Evolutionary conservation across 2,797 vertebrate species (phyloP).

Genomic region (Pantherophis vulpinus): DNA sequence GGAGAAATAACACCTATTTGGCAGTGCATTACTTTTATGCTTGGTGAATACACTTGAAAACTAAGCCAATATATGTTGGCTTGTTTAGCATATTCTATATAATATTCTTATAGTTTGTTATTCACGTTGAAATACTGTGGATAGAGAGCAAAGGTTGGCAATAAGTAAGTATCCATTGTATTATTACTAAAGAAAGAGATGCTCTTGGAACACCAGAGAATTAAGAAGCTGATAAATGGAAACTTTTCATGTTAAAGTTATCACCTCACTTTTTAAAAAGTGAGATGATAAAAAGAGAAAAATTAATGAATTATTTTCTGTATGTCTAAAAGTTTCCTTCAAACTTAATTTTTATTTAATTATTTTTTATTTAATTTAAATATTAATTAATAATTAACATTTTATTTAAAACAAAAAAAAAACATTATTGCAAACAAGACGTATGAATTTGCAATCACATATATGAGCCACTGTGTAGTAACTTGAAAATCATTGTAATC

Average conservation of each 20-base stretch:
- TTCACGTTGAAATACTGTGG: conserved; percentile 20
- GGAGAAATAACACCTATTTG: neutral
- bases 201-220: neutral
- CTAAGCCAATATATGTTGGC: neutral
- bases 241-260: neutral
- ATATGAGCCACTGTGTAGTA: neutral
- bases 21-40: neutral
- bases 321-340: neutral
- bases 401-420: neutral
- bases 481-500: neutral
- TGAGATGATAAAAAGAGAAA: neutral
- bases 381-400: no score
- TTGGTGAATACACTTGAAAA: conserved; percentile 15
- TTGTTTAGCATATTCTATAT: conserved; percentile 15
- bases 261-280: neutral
- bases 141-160: conserved; percentile 1
- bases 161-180: neutral
- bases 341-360: neutral
- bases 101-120: conserved; percentile 10
- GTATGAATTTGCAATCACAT: neutral
- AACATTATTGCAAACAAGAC: neutral
- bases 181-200: neutral
- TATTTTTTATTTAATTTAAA: neutral
- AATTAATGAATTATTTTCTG: conserved; percentile 19
- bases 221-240: neutral